Base-by-base conservation (phyloP, 2,797 vertebrate genomes). In the Galaxias olidus region DNA sequence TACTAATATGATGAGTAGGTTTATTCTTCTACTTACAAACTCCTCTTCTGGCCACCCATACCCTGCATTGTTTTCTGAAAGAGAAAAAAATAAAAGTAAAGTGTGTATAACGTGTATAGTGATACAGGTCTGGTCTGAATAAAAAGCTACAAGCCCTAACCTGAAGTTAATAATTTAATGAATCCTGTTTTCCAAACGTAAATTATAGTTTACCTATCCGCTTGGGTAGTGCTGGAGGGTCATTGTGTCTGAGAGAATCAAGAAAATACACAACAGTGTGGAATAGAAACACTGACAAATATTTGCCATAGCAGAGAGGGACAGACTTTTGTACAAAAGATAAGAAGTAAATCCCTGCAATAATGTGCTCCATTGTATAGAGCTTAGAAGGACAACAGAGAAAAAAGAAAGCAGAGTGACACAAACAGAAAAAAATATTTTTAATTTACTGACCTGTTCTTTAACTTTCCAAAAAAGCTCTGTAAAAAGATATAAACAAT, bases 381-480 rank as follows among this genome's bases (percentile, higher is more conserved):
- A 15, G 8, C 13, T 8, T 17, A 42, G 3, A 18, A 60, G 42
- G 20, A n/a, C 42, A 46, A 4, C 18, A 9, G 18, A 40, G 4
- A 49, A 43, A 1, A 20, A 67, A 15, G 0, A 41, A 14, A n/a
- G 52, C 15, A 41, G 45, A 54, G 30, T 15, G 0, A 0, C 11
- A 42, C 18, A 49, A 49, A 62, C 1, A 61, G 17, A 3, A 0
- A 15, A 20, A 59, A 14, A 19, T 15, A 8, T 9, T 52, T 18
- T 49, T 10, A 11, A 1, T 53, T 15, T 77, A 92, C 90, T 92
- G 77, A 93, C 92, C 72, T 67, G 60, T 78, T 89, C 72, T 91
- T 93, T 14, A 79, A 66, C 83, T 91, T 91, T 69, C 79, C 90
- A 76, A 92, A 90, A 66, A 91, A 89, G 76, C 81, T 91, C 91